Evolutionary conservation across 1,140 invertebrate species (phyloP).

Genomic region (Papilio polytes): DNA sequence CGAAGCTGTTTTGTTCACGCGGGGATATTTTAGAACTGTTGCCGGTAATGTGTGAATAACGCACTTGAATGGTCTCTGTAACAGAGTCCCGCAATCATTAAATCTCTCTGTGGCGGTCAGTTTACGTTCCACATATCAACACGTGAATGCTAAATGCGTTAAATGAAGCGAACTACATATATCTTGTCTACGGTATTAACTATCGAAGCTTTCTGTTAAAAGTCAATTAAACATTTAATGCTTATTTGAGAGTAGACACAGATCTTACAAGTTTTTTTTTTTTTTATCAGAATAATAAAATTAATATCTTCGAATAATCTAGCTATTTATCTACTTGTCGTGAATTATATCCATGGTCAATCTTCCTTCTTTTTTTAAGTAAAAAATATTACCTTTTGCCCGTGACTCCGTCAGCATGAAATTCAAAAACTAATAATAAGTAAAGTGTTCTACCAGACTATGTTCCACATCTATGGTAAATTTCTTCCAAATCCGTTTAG

Average conservation of each 20-base stretch:
- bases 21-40: conserved; percentile 69
- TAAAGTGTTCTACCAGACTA: too few relatives aligned
- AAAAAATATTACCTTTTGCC: too few relatives aligned
- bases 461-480: too few relatives aligned
- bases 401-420: too few relatives aligned
- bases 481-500: too few relatives aligned
- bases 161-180: conserved; percentile 55
- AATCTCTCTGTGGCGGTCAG: conserved; percentile 57
- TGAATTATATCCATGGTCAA: too few relatives aligned
- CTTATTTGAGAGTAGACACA: too few relatives aligned
- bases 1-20: conserved; percentile 51
- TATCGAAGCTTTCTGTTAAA: not conserved
- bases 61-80: conserved; percentile 55
- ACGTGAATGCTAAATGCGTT: conserved; percentile 65
- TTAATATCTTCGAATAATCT: not conserved
- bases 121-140: conserved; percentile 62
- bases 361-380: too few relatives aligned
- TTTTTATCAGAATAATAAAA: not conserved
- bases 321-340: too few relatives aligned
- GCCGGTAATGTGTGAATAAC: conserved; percentile 62
- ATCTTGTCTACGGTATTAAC: not conserved
- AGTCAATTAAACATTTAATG: not conserved
- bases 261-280: too few relatives aligned
- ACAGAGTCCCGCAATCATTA: conserved; percentile 63
- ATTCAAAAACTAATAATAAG: too few relatives aligned